Evolutionary conservation across 2,113 vertebrate genomes (phyloP), one percentile per base, ranked within the genome.

Genomic region (Himantopus leucocephalus): DNA sequence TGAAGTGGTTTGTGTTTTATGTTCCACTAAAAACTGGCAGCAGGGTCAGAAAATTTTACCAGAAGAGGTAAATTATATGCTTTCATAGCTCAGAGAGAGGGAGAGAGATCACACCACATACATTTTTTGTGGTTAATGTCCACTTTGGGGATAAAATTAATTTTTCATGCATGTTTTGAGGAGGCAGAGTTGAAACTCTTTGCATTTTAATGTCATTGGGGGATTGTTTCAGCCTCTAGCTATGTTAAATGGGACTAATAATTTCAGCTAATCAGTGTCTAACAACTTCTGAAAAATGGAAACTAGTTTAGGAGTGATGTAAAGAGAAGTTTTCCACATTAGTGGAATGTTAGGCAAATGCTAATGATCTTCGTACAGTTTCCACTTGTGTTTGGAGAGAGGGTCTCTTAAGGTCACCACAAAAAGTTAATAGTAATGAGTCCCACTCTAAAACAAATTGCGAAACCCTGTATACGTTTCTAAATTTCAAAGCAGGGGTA

Each of bases 221-320:
- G 92, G 90, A 95, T 93, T 96, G 88, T 96, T 94, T 95, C 94
- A 93, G 95, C 96, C 88, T 94, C 82, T 88, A 92, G 96, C 94
- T 80, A 84, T 91, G 92, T 90, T 95, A 96, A 96, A 91, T 89
- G 64, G 75, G 68, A 86, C 90, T 92, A 90, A 94, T 95, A 92
- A 96, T 95, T 96, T 92, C 88, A 96, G 64, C 90, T 94, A 94
- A 95, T 94, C 88, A 81, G 94, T 83, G 91, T 94, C 92, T 88
- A 92, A 94, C 92, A 94, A 76, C 93, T 96, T 96, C 83, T 88
- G 89, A 96, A 96, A 97, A 95, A 87, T 92, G 94, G 94, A 95
- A 96, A 95, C 87, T 97, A 74, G 93, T 95, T 95, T 94, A 95
- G 93, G 41, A 89, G 88, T 87, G 91, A 84, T 87, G 75, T 92